Evolutionary conservation across 2,113 vertebrate species (phyloP), one percentile per base, ranked within the genome.

Genomic region (Aegotheles bennettii): DNA sequence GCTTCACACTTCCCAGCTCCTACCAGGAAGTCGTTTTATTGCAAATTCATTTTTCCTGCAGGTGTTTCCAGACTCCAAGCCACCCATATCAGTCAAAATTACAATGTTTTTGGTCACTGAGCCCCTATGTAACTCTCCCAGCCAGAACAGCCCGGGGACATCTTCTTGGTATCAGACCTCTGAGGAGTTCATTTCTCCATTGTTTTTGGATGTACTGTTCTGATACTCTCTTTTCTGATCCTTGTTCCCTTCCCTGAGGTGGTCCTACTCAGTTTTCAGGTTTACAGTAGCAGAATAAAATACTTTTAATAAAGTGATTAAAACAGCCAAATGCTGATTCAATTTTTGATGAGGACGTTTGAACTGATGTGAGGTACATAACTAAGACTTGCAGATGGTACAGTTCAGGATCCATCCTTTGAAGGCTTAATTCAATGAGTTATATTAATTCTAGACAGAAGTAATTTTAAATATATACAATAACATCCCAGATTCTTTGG

Each of bases 111-210:
- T 60, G 11, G 18, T 31, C 16, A 25, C 0, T 50, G 26, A 68
- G 9, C 5, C 7, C 20, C 23, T 3, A 14, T 1, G 20, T 8
- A 50, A 26, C 8, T 9, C 4, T 23, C 40, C 59, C 36, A 56
- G 35, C 15, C 6, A 68, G n/a, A 51, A 28, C 7, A 20, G 4
- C 29, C 17, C n/a, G 16, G 13, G 15, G 11, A 53, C 3, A 16
- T 65, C 23, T 48, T 13, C 5, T 6, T 45, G 13, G 21, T 35
- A 13, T 17, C 35, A 65, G 5, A 51, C 9, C 21, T 78, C 40
- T 40, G 17, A 82, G 33, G 19, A 93, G 2, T 13, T n/a, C 0
- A 0, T 59, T 84, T 14, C 14, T 74, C 16, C 48, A 7, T 3
- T 33, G 23, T 4, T 43, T 77, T 64, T 60, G 18, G 11, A 36